Evolutionary conservation across 2,797 vertebrate species (phyloP).

Genomic region (Pelobates cultripes): DNA sequence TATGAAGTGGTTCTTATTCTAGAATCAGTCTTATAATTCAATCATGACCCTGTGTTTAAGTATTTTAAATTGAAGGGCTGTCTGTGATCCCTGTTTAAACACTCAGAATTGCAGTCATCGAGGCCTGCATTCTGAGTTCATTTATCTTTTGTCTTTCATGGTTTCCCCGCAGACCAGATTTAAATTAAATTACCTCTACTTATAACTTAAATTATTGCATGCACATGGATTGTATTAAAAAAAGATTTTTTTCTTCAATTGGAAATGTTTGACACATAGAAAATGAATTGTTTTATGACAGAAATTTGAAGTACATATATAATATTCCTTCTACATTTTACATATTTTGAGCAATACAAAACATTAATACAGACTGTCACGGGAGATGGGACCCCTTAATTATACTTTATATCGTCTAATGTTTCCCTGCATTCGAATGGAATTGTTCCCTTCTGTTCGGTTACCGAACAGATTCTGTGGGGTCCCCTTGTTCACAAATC

Average conservation of each 20-base stretch:
- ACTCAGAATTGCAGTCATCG: background rate
- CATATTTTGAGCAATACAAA: too few species aligned
- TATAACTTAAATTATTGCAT: background rate
- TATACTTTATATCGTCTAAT: too few species aligned
- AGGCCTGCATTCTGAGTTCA: background rate
- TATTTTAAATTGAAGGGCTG: background rate
- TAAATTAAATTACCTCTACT: slow-evolving; percentile 1
- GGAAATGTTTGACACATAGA: background rate
- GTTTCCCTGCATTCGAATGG: too few species aligned
- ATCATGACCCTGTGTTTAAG: background rate
- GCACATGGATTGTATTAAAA: background rate
- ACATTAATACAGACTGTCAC: too few species aligned
- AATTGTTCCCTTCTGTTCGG: too few species aligned
- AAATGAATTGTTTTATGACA: background rate
- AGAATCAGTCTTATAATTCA: background rate
- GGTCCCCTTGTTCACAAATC: too few species aligned
- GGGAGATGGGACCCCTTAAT: too few species aligned
- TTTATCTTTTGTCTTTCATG: background rate
- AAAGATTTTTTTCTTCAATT: background rate
- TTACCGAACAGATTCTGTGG: too few species aligned
- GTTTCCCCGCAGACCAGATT: background rate
- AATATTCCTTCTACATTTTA: background rate
- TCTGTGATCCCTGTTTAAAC: background rate
- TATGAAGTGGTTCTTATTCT: background rate
- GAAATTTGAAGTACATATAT: background rate